These are phyloP conservation scores for Montipora sp. DNA, from an alignment of 64 coral and sea anemone species.

Conservation along the genomic window DNA sequence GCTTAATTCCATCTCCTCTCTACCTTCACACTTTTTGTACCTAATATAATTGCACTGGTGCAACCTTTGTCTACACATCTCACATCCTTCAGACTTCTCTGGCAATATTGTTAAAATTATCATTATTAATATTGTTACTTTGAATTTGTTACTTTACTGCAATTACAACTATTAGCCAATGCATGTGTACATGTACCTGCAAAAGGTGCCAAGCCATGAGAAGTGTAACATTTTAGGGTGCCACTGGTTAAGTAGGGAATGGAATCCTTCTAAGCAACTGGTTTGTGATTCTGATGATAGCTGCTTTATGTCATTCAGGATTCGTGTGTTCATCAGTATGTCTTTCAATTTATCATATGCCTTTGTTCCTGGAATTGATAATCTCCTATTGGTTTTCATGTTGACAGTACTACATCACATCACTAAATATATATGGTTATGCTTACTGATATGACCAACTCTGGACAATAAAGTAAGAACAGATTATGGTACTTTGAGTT, in stretches of 20 bases:
- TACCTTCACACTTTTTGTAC: no score
- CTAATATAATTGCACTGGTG: no score
- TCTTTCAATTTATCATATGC: neutral
- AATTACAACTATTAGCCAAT: neutral
- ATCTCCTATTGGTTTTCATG: neutral
- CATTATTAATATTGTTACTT: no score
- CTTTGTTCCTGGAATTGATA: neutral
- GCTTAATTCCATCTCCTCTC: no score
- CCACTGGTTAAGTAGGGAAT: neutral
- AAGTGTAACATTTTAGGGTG: neutral
- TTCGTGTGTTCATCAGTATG: neutral
- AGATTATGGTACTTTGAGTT: no score
- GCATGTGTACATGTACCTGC: neutral
- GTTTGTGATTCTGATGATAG: neutral
- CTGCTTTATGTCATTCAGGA: neutral
- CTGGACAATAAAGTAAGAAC: no score
- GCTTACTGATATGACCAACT: no score
- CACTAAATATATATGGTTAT: no score
- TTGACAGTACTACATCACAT: no score
- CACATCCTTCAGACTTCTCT: neutral
- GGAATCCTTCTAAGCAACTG: neutral
- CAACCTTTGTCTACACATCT: no score
- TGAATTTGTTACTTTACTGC: no score
- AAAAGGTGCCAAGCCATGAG: neutral
- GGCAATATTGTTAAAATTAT: neutral